These are phyloP conservation scores for Penaeus monodon DNA, from an alignment of 2,888 invertebrate species.

Conservation along the genomic window DNA sequence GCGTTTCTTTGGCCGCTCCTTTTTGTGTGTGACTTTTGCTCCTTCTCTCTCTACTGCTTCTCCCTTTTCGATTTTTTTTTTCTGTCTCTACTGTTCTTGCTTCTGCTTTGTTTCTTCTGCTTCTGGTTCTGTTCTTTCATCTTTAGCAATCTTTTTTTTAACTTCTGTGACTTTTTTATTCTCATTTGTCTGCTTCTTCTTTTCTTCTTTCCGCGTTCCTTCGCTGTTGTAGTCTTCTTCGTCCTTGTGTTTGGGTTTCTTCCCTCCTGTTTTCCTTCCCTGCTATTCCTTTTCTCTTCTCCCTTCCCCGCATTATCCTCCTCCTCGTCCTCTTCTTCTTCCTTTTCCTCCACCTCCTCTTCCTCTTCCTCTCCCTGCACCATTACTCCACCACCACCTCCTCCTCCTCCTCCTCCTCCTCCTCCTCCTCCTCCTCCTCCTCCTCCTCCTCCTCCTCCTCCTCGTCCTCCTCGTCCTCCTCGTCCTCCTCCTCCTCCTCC, in stretches of 20 bases:
- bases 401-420: background rate
- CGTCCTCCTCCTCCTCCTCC: background rate
- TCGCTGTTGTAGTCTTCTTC: background rate
- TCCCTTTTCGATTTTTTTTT: no score
- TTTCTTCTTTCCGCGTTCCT: background rate
- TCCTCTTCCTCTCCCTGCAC: background rate
- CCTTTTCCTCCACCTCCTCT: background rate
- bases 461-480: background rate
- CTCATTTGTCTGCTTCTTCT: background rate
- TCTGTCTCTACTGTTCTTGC: no score
- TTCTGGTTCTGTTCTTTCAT: no score
- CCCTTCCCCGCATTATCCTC: background rate
- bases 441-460: background rate
- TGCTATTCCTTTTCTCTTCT: background rate
- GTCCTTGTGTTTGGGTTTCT: background rate
- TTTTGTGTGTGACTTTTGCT: no score
- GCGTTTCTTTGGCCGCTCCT: no score
- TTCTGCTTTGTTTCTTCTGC: no score
- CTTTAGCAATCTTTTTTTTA: background rate
- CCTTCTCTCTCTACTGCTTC: no score
- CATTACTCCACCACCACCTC: background rate
- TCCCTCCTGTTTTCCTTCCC: background rate
- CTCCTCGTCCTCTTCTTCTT: background rate
- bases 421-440: constrained; percentile 4
- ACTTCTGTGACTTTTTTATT: background rate